These are phyloP conservation scores for Dromas ardeola DNA, from an alignment of 2,113 vertebrate genomes.

Conservation along the genomic window DNA sequence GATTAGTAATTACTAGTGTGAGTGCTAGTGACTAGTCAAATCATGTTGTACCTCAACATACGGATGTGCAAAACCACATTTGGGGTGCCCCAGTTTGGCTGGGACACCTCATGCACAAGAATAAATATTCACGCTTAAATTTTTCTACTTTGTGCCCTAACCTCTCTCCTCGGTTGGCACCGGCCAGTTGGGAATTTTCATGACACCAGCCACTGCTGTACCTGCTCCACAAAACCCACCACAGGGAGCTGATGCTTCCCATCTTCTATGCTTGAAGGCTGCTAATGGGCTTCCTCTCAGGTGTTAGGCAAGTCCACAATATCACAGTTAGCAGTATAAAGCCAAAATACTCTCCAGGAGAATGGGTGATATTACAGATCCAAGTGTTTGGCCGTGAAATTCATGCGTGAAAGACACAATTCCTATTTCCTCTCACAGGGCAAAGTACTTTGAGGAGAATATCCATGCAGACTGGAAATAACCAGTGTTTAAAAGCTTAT, in stretches of 20 bases:
- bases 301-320: background rate
- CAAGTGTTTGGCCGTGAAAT: background rate
- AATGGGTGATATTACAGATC: background rate
- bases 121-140: background rate
- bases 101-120: background rate
- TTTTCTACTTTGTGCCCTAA: background rate
- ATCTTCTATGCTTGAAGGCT: background rate
- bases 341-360: background rate
- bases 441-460: background rate
- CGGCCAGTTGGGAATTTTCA: accelerated
- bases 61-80: background rate
- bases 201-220: background rate
- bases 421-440: background rate
- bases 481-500: background rate
- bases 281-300: background rate
- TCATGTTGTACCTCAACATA: background rate
- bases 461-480: background rate
- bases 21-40: background rate
- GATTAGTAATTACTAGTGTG: background rate
- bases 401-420: accelerated
- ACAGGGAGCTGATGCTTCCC: background rate
- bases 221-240: background rate
- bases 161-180: background rate
- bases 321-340: background rate
- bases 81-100: background rate